Conservation (phyloP, 2,888 invertebrate genomes). For the Hydriomena furcata region DNA sequence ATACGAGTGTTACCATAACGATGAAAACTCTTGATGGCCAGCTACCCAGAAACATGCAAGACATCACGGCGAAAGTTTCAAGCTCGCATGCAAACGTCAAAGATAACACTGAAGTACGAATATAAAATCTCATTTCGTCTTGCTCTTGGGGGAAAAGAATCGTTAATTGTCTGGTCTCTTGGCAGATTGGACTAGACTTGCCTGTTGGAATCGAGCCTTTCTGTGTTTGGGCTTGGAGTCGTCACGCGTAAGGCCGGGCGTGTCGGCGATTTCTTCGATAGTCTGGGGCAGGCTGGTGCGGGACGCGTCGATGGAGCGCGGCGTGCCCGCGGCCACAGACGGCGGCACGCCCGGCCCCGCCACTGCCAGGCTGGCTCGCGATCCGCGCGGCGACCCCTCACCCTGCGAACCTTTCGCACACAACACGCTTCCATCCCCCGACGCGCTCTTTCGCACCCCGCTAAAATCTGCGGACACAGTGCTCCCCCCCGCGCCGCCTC, state of each 20-base stretch:
- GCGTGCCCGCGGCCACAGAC: slow-evolving; percentile 41
- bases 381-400: slow-evolving; percentile 75
- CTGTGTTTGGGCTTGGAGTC: slow-evolving; percentile 89
- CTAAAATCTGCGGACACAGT: slow-evolving; percentile 68
- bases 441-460: slow-evolving; percentile 91
- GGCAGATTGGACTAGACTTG: slow-evolving; percentile 52
- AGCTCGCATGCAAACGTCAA: slow-evolving; percentile 44
- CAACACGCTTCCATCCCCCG: slow-evolving; percentile 89
- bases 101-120: slow-evolving; percentile 22
- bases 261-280: slow-evolving; percentile 49
- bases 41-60: slow-evolving; percentile 21
- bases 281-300: slow-evolving; percentile 73
- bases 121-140: slow-evolving; percentile 18
- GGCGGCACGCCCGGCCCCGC: slow-evolving; percentile 26
- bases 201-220: slow-evolving; percentile 94
- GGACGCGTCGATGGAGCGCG: slow-evolving; percentile 63
- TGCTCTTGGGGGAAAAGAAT: neutral
- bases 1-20: no score
- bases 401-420: slow-evolving; percentile 84
- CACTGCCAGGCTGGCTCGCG: slow-evolving; percentile 73
- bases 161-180: neutral
- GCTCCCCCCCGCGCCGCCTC: slow-evolving; percentile 61
- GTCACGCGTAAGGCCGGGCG: slow-evolving; percentile 66
- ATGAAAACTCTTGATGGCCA: no score
- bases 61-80: slow-evolving; percentile 9